These are phyloP conservation scores for Drosophila rhopaloa DNA, from an alignment of 1,140 invertebrate species.

Conservation along the genomic window DNA sequence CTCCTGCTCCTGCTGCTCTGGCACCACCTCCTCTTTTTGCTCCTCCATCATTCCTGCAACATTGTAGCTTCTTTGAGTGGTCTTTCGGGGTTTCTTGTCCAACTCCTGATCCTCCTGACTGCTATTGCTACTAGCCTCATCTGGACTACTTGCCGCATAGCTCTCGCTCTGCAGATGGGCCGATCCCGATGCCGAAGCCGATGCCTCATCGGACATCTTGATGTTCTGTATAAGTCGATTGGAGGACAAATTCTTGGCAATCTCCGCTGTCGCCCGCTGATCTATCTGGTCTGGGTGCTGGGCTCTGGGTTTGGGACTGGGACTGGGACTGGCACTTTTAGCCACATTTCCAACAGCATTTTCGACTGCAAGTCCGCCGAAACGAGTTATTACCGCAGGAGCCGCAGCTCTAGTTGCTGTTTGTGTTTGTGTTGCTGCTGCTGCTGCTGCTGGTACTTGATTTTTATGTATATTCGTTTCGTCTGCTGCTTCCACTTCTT, in stretches of 20 bases:
- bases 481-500: slow-evolving; percentile 74
- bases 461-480: slow-evolving; percentile 82
- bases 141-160: slow-evolving; percentile 68
- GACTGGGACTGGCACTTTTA: slow-evolving; percentile 80
- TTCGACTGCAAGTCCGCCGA: slow-evolving; percentile 75
- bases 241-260: slow-evolving; percentile 68
- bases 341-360: slow-evolving; percentile 85
- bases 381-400: slow-evolving; percentile 81
- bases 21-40: slow-evolving; percentile 8
- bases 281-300: slow-evolving; percentile 55
- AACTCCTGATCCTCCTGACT: slow-evolving; percentile 32
- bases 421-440: slow-evolving; percentile 29
- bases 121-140: slow-evolving; percentile 46
- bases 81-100: slow-evolving; percentile 38
- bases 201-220: slow-evolving; percentile 52
- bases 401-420: slow-evolving; percentile 46
- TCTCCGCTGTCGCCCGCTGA: slow-evolving; percentile 18
- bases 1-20: slow-evolving; percentile 34
- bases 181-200: slow-evolving; percentile 10
- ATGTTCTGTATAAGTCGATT: slow-evolving; percentile 48
- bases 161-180: slow-evolving; percentile 76
- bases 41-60: slow-evolving; percentile 85
- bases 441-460: slow-evolving; percentile 68
- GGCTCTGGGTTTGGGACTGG: slow-evolving; percentile 54
- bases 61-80: slow-evolving; percentile 84